Evolutionary conservation across 2,113 vertebrate species (phyloP).

Genomic region (Periophthalmodon schlosseri): DNA sequence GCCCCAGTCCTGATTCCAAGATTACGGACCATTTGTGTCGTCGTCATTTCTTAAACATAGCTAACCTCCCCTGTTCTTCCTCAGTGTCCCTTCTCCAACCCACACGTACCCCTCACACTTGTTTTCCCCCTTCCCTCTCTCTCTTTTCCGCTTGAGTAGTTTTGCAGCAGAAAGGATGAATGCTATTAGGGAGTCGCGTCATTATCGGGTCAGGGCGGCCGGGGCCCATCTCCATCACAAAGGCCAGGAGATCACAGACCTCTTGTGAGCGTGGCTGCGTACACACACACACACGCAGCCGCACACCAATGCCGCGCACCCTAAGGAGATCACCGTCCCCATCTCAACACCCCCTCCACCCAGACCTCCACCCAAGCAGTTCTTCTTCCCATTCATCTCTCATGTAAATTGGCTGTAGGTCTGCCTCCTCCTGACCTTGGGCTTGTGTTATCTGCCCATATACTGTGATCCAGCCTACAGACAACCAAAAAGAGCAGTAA

Average conservation of each 20-base stretch:
- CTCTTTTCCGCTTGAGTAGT: slow-evolving; percentile 75
- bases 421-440: slow-evolving; percentile 76
- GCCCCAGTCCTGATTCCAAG: slow-evolving; percentile 58
- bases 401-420: slow-evolving; percentile 77
- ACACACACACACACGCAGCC: slow-evolving; percentile 5
- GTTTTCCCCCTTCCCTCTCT: slow-evolving; percentile 29
- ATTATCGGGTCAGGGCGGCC: slow-evolving; percentile 74
- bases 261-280: slow-evolving; percentile 24
- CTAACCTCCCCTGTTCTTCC: slow-evolving; percentile 50
- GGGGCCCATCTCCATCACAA: slow-evolving; percentile 78
- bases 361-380: slow-evolving; percentile 53
- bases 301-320: slow-evolving; percentile 26
- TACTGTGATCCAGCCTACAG: slow-evolving; percentile 64
- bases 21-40: slow-evolving; percentile 72
- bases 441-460: slow-evolving; percentile 67
- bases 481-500: slow-evolving; percentile 47
- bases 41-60: slow-evolving; percentile 74
- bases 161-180: slow-evolving; percentile 76
- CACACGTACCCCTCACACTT: slow-evolving; percentile 45
- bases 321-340: slow-evolving; percentile 71
- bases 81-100: slow-evolving; percentile 36
- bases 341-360: slow-evolving; percentile 44
- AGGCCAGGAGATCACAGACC: slow-evolving; percentile 77
- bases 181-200: slow-evolving; percentile 76
- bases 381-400: slow-evolving; percentile 71